Evolutionary conservation across 2,113 vertebrate species (phyloP), one percentile per base, ranked within the genome.

Genomic region (Cynopterus brachyotis): DNA sequence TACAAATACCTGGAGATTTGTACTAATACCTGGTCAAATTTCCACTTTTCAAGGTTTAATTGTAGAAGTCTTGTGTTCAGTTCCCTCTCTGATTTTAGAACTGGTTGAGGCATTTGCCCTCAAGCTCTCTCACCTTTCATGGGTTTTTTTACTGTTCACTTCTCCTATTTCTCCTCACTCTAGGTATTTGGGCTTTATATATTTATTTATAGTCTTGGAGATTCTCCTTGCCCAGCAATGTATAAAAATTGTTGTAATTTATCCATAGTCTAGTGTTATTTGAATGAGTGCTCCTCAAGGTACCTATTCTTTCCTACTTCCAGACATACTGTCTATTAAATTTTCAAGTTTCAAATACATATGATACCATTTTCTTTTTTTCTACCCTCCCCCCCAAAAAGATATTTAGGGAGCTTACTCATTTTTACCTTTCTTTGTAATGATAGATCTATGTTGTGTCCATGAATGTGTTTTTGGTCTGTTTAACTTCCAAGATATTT

Each of bases 381-480:
- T 50, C 50, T 50, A 5, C 45, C 45, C 45, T 7, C 47, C 62
- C 24, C 7, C 35, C 19, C 30, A 66, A 80, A 95, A 55, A 81
- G 81, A 95, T 87, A 66, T 92, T n/a, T 66, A 67, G 47, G 40
- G 62, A 47, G 16, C 37, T 26, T n/a, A 24, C 37, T 59, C 15
- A 30, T 94, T 90, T 96, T 84, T 80, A 45, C 57, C 13, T 90
- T 87, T 80, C 26, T 86, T 82, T 35, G 12, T 86, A 81, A 60
- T 42, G 32, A 32, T 66, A 81, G 13, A 45, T 45, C 7, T 73
- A 57, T 55, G 20, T 40, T 94, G 40, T 81, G 12, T 87, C 57
- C n/a, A 32, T 88, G 13, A 13, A 10, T 87, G 7, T 91, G 16
- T 5, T 83, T 94, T 59, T 81, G 35, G 11, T 59, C 15, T 86